Conservation (phyloP, 2,113 vertebrate species). For the Monopterus albus region DNA sequence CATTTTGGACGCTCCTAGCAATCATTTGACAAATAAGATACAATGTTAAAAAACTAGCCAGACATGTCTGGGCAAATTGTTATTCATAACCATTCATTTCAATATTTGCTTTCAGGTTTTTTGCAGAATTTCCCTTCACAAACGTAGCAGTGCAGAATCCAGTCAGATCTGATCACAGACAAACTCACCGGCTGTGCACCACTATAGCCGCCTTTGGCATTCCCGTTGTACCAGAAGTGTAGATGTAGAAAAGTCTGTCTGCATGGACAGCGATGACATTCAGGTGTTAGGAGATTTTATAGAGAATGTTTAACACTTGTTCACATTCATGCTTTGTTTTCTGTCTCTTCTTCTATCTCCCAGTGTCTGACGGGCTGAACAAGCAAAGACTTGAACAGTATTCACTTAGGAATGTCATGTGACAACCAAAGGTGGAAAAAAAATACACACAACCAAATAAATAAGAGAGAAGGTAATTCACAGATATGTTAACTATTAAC, state of each 20-base stretch:
- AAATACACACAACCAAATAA: not conserved
- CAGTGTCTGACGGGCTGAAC: conserved; percentile 9
- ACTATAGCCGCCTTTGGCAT: conserved; percentile 91
- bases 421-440: conserved; percentile 21
- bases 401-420: conserved; percentile 49
- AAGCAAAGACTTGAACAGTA: conserved; percentile 63
- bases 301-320: not conserved
- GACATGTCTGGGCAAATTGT: not conserved
- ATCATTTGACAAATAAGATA: not conserved
- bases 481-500: not conserved
- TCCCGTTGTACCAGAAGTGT: conserved; percentile 90
- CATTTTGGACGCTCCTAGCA: too few species aligned
- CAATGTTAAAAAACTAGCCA: not conserved
- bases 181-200: conserved; percentile 89
- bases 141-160: not conserved
- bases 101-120: too few species aligned
- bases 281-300: not conserved
- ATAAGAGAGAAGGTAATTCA: not conserved
- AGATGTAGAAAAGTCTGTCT: conserved; percentile 92
- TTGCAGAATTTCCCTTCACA: too few species aligned
- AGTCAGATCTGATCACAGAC: not conserved
- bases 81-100: too few species aligned
- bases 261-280: conserved; percentile 1
- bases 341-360: conserved; percentile 2
- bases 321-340: conserved; percentile 1